These are phyloP conservation scores for Palaemon carinicauda DNA, from an alignment of 1,140 invertebrate genomes.

Conservation along the genomic window DNA sequence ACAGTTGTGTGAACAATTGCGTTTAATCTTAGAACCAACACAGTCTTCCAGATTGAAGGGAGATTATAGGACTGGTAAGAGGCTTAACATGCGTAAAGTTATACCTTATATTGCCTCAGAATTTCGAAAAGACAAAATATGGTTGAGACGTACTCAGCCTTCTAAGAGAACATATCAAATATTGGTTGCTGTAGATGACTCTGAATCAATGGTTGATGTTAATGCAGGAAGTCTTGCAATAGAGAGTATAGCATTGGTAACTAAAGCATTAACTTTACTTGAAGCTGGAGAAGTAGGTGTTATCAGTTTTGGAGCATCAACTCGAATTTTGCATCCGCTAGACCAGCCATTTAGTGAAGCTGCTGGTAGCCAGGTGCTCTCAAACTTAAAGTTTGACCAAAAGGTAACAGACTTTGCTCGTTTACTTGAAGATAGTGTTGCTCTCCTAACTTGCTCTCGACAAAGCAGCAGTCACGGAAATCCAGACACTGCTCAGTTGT, in stretches of 20 bases:
- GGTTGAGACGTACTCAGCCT: constrained; percentile 94
- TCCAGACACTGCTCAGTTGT: constrained; percentile 81
- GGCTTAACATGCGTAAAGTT: constrained; percentile 97
- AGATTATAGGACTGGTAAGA: constrained; percentile 95
- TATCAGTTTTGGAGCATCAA: constrained; percentile 90
- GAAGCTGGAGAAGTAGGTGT: constrained; percentile 93
- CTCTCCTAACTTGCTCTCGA: constrained; percentile 70
- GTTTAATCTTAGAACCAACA: constrained; percentile 94
- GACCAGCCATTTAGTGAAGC: constrained; percentile 84
- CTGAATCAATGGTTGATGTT: constrained; percentile 74
- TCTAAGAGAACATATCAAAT: constrained; percentile 97
- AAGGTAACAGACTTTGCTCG: constrained; percentile 81
- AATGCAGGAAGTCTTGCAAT: constrained; percentile 78
- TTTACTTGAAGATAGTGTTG: constrained; percentile 80
- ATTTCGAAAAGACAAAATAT: constrained; percentile 99
- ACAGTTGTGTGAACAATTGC: constrained; percentile 91
- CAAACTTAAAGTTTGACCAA: constrained; percentile 81
- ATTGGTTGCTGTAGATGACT: constrained; percentile 96
- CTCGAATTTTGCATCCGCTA: constrained; percentile 84
- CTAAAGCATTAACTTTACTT: constrained; percentile 87
- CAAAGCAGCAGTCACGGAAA: constrained; percentile 62
- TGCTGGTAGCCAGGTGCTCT: constrained; percentile 75
- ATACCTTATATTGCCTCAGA: constrained; percentile 99
- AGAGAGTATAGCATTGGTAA: constrained; percentile 92
- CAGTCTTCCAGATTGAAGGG: constrained; percentile 89